phyloP scores from a whole-genome alignment of 2,888 invertebrate genomes.

The Bedellia somnulentella region DNA sequence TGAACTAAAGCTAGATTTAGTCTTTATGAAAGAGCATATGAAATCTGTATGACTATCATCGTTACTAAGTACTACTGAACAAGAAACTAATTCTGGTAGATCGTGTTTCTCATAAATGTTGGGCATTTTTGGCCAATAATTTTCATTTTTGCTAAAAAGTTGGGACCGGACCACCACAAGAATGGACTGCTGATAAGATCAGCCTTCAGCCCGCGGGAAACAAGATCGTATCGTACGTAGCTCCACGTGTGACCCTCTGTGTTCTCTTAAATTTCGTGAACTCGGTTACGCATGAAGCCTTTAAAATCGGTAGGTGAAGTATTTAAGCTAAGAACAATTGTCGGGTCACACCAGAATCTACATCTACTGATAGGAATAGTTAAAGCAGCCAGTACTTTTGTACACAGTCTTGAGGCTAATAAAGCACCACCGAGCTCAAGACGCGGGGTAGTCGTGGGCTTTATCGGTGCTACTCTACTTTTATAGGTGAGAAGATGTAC shows the following conservation, averaged over 20 bases:
- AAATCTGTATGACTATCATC: background rate
- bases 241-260: too few species aligned
- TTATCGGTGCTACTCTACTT: slow-evolving; percentile 7
- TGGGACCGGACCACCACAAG: too few species aligned
- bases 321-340: slow-evolving; percentile 14
- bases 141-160: background rate
- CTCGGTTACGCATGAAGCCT: too few species aligned
- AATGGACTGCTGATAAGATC: too few species aligned
- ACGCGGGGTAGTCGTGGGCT: slow-evolving; percentile 5
- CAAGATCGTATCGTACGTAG: too few species aligned
- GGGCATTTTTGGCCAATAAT: slow-evolving; percentile 1
- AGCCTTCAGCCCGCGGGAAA: too few species aligned
- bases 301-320: slow-evolving; percentile 4
- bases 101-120: background rate
- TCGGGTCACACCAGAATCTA: slow-evolving; percentile 14
- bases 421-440: slow-evolving; percentile 6
- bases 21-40: background rate
- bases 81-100: too few species aligned
- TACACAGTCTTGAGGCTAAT: slow-evolving; percentile 5
- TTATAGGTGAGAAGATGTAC: slow-evolving; percentile 7
- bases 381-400: slow-evolving; percentile 2
- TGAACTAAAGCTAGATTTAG: slow-evolving; percentile 1
- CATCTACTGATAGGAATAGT: slow-evolving; percentile 1
- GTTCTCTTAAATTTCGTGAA: too few species aligned
- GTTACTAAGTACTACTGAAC: background rate